Evolutionary conservation across 2,797 vertebrate genomes (phyloP).

Genomic region (Spinus pinus): DNA sequence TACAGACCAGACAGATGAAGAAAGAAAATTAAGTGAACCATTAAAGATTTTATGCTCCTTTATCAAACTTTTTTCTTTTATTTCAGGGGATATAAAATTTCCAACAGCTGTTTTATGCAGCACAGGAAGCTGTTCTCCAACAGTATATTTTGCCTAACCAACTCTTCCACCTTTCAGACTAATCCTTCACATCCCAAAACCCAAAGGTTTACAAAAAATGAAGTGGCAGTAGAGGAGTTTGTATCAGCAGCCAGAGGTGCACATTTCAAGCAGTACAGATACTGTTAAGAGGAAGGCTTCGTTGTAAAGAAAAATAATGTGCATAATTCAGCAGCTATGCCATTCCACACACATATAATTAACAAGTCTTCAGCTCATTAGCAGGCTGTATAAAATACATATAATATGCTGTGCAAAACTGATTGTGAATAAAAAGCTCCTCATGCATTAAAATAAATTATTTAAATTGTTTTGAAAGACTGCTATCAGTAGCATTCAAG

Average conservation of each 20-base stretch:
- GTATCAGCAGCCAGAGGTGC: not conserved
- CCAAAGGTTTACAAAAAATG: not conserved
- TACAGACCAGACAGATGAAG: not conserved
- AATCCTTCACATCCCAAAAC: not conserved
- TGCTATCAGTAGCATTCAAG: not conserved
- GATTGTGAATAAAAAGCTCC: constrained; percentile 53
- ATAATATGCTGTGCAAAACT: constrained; percentile 48
- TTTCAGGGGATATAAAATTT: not conserved
- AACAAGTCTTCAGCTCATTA: constrained; percentile 64
- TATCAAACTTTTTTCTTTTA: not conserved
- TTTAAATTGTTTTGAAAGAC: constrained; percentile 31
- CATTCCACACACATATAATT: constrained; percentile 54
- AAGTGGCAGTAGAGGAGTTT: not conserved
- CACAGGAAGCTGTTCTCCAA: not conserved
- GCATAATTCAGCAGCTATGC: constrained; percentile 62
- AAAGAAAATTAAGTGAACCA: not conserved
- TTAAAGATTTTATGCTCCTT: not conserved
- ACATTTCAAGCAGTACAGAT: not conserved
- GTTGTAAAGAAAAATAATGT: constrained; percentile 30
- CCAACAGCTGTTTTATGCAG: not conserved
- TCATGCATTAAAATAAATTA: constrained; percentile 52
- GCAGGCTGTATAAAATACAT: constrained; percentile 62
- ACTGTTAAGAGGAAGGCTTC: constrained; percentile 25
- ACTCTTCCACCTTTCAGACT: not conserved
- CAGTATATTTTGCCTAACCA: not conserved